These are phyloP conservation scores for Percopsis transmontana DNA, from an alignment of 2,113 vertebrate genomes.

Conservation along the genomic window DNA sequence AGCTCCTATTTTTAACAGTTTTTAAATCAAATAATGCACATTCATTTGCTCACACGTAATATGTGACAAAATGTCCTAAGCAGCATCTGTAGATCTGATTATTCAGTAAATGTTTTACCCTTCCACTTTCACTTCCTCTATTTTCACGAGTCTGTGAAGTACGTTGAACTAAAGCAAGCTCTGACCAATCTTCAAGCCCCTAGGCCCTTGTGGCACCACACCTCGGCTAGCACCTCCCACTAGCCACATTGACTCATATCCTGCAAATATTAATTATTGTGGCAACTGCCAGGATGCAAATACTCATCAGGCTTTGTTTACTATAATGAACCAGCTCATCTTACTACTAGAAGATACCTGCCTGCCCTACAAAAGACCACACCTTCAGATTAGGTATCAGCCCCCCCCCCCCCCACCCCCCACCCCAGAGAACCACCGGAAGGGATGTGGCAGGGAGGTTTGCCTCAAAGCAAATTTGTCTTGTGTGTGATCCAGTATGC, in stretches of 20 bases:
- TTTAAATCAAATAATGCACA: neutral
- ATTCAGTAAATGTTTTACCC: slow-evolving; percentile 15
- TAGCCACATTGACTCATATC: slow-evolving; percentile 34
- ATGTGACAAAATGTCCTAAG: neutral
- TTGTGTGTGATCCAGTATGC: slow-evolving; percentile 38
- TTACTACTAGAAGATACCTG: slow-evolving; percentile 10
- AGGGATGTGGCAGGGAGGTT: slow-evolving; percentile 26
- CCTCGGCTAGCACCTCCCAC: slow-evolving; percentile 27
- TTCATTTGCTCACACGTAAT: slow-evolving; percentile 2
- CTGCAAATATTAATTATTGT: slow-evolving; percentile 35
- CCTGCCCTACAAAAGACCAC: neutral
- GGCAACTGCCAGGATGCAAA: slow-evolving; percentile 26
- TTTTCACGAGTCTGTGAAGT: slow-evolving; percentile 25
- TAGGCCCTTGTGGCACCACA: slow-evolving; percentile 31
- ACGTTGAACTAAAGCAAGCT: slow-evolving; percentile 7
- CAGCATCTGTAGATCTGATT: neutral
- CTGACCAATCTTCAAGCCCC: slow-evolving; percentile 10
- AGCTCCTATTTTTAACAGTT: neutral
- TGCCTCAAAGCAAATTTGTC: slow-evolving; percentile 40
- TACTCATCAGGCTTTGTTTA: slow-evolving; percentile 41
- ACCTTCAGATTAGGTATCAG: slow-evolving; percentile 34
- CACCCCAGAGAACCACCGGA: slow-evolving; percentile 1
- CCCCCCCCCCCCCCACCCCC: slow-evolving; percentile 23
- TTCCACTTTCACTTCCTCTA: slow-evolving; percentile 61
- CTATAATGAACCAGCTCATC: slow-evolving; percentile 14